These are phyloP conservation scores for Lasioglossum morio DNA, from an alignment of 2,888 invertebrate genomes.

Conservation along the genomic window DNA sequence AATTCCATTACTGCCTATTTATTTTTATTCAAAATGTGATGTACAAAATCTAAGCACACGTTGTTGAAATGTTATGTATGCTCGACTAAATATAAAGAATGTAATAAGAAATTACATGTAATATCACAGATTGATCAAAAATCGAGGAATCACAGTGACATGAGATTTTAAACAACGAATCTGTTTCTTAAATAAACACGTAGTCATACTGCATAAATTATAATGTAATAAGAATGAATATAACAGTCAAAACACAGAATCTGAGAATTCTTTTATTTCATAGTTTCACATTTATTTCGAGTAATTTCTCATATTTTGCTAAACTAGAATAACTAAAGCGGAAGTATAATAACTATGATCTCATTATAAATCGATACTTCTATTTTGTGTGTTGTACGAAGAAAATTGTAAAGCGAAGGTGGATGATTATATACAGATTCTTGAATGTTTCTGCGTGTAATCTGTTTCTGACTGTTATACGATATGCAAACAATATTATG, in stretches of 20 bases:
- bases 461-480: slow-evolving; percentile 70
- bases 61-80: slow-evolving; percentile 65
- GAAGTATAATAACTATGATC: slow-evolving; percentile 28
- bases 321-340: slow-evolving; percentile 49
- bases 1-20: slow-evolving; percentile 65
- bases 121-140: slow-evolving; percentile 74
- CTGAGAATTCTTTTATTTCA: slow-evolving; percentile 26
- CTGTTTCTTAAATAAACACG: slow-evolving; percentile 69
- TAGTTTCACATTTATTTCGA: slow-evolving; percentile 21
- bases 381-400: slow-evolving; percentile 48
- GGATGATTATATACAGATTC: slow-evolving; percentile 16
- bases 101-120: slow-evolving; percentile 72
- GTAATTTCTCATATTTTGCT: slow-evolving; percentile 22
- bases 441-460: slow-evolving; percentile 20
- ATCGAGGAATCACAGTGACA: slow-evolving; percentile 73
- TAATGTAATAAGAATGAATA: slow-evolving; percentile 61
- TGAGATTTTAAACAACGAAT: slow-evolving; percentile 64
- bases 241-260: slow-evolving; percentile 70
- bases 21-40: slow-evolving; percentile 70
- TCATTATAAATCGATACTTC: slow-evolving; percentile 37
- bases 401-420: slow-evolving; percentile 27
- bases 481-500: slow-evolving; percentile 45
- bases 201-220: slow-evolving; percentile 66
- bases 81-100: slow-evolving; percentile 68
- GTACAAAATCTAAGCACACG: slow-evolving; percentile 71